These are phyloP conservation scores for Trimorus sp. DNA, from an alignment of 2,888 invertebrate species.

Conservation along the genomic window DNA sequence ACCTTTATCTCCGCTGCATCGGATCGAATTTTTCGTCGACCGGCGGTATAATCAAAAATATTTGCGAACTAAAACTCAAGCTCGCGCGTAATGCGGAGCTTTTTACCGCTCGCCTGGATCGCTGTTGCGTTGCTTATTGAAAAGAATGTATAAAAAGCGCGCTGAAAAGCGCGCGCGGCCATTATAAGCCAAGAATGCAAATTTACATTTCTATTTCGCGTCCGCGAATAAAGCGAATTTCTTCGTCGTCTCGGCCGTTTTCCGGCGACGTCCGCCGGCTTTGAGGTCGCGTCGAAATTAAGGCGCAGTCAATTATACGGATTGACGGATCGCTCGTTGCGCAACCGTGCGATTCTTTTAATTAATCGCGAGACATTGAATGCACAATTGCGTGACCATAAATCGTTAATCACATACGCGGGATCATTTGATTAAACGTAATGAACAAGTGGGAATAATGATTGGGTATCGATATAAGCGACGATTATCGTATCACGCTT, in stretches of 20 bases:
- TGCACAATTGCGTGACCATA: slow-evolving; percentile 34
- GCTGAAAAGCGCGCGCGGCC: slow-evolving; percentile 21
- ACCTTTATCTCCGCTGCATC: too few species aligned
- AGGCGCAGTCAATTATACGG: slow-evolving; percentile 11
- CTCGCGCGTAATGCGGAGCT: too few species aligned
- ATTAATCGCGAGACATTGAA: slow-evolving; percentile 26
- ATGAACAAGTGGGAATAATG: slow-evolving; percentile 38
- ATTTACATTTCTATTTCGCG: slow-evolving; percentile 21
- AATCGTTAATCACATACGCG: slow-evolving; percentile 18
- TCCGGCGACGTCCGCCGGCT: too few species aligned
- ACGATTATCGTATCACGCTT: slow-evolving; percentile 17
- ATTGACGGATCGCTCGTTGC: background rate
- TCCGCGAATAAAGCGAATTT: slow-evolving; percentile 18
- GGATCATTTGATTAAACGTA: slow-evolving; percentile 34
- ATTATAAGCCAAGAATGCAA: slow-evolving; percentile 19
- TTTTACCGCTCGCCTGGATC: too few species aligned
- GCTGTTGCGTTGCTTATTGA: slow-evolving; percentile 18
- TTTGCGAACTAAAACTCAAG: too few species aligned
- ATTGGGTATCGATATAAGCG: slow-evolving; percentile 13
- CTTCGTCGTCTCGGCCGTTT: background rate
- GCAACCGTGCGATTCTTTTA: slow-evolving; percentile 12
- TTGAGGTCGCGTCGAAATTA: background rate
- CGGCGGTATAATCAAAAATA: too few species aligned
- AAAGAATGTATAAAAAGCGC: slow-evolving; percentile 31
- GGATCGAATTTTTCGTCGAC: too few species aligned